phyloP scores from a whole-genome alignment of 2,797 vertebrate species.

The Trichosurus vulpecula region DNA sequence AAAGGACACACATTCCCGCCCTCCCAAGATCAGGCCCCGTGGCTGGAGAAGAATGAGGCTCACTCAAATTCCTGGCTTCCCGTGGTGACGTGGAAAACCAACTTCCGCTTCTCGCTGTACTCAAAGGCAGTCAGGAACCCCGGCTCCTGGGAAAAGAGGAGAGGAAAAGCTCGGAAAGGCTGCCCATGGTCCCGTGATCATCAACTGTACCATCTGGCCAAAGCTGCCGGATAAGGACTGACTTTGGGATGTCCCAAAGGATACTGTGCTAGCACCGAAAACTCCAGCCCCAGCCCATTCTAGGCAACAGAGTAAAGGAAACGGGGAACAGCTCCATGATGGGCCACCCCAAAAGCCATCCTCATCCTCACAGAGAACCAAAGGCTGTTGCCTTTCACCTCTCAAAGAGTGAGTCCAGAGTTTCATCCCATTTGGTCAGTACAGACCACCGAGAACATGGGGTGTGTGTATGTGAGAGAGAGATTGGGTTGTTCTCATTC shows the following conservation, averaged over 20 bases:
- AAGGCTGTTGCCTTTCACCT: background rate
- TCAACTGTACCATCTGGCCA: slow-evolving; percentile 35
- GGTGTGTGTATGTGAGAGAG: background rate
- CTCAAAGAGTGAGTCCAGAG: background rate
- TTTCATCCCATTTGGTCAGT: background rate
- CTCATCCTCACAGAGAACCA: background rate
- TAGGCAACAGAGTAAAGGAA: slow-evolving; percentile 3
- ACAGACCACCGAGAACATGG: background rate
- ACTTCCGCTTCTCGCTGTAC: slow-evolving; percentile 94
- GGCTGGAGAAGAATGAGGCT: slow-evolving; percentile 71
- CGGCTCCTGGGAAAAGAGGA: slow-evolving; percentile 86
- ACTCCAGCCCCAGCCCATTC: background rate
- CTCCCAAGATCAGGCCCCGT: slow-evolving; percentile 43
- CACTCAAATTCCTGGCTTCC: slow-evolving; percentile 99
- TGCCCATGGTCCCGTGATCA: slow-evolving; percentile 5
- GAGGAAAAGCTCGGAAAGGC: background rate
- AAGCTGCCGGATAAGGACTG: slow-evolving; percentile 17
- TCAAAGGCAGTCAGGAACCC: slow-evolving; percentile 98
- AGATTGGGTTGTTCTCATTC: background rate
- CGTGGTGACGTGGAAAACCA: slow-evolving; percentile 96
- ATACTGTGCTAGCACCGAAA: background rate
- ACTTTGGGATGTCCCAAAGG: background rate
- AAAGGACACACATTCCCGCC: slow-evolving; percentile 37
- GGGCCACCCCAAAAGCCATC: background rate
- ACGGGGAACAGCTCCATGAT: background rate